Percentiles rank a stretch among this genome's conserved stretches.
phyloP scores from a whole-genome alignment of 1,140 invertebrate species.

The Drosophila setifemur region DNA sequence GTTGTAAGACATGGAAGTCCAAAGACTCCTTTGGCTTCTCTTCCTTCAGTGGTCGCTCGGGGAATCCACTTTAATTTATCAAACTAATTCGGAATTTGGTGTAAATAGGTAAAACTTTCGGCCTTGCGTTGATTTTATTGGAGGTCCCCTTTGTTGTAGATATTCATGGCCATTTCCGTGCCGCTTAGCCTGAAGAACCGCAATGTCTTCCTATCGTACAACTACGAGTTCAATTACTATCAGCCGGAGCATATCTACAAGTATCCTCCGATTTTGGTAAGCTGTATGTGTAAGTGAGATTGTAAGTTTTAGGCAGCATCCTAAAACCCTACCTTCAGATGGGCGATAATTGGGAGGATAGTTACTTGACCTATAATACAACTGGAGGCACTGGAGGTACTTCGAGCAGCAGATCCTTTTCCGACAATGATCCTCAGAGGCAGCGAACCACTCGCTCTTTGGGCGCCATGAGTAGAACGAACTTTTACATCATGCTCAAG shows the following conservation, averaged over 20 bases:
- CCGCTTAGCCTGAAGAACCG: conserved; percentile 87
- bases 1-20: not conserved
- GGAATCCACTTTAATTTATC: conserved; percentile 8
- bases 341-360: conserved; percentile 46
- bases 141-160: conserved; percentile 21
- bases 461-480: conserved; percentile 47
- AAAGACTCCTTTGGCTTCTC: not conserved
- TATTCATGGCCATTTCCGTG: conserved; percentile 88
- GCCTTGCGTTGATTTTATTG: not conserved
- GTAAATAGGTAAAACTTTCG: not conserved
- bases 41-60: not conserved
- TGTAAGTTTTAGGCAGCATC: no score
- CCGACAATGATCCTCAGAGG: not conserved
- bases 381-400: conserved; percentile 8
- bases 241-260: conserved; percentile 77
- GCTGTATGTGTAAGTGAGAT: no score
- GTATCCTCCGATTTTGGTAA: conserved; percentile 68
- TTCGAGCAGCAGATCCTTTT: not conserved
- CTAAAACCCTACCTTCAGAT: conserved; percentile 36
- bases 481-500: conserved; percentile 60
- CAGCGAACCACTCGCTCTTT: conserved; percentile 12
- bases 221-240: conserved; percentile 88
- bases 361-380: conserved; percentile 17
- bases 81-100: conserved; percentile 40
- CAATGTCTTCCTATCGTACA: conserved; percentile 88